These are phyloP conservation scores for Phalloptychus januarius DNA, from an alignment of 2,797 vertebrate genomes.

Conservation along the genomic window DNA sequence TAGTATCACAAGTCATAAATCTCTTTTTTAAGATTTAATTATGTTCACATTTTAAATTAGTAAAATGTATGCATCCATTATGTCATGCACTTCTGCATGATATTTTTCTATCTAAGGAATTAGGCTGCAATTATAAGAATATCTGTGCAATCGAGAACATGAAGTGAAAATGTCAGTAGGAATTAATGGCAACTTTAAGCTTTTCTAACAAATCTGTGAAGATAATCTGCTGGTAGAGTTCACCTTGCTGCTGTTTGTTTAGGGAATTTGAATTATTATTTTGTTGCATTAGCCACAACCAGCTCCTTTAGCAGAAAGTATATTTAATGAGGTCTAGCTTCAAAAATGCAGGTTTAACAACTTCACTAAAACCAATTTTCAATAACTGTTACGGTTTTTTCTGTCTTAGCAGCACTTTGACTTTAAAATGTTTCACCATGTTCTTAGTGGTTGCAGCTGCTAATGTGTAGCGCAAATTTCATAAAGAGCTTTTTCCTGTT, in stretches of 20 bases:
- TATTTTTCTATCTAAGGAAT: not conserved
- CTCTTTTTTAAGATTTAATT: not conserved
- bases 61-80: not conserved
- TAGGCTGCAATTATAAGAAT: not conserved
- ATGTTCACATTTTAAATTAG: not conserved
- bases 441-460: not conserved
- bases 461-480: not conserved
- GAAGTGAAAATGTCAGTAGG: not conserved
- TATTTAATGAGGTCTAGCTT: not conserved
- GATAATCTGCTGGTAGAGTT: not conserved
- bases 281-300: not conserved
- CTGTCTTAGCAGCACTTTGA: not conserved
- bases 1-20: not conserved
- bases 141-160: not conserved
- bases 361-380: not conserved
- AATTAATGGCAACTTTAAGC: not conserved
- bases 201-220: not conserved
- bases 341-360: not conserved
- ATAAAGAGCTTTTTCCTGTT: not conserved
- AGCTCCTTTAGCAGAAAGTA: not conserved
- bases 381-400: not conserved
- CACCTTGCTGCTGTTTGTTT: not conserved
- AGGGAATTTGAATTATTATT: not conserved
- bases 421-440: not conserved
- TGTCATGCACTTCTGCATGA: not conserved